These are phyloP conservation scores for Nanorana parkeri DNA, from an alignment of 2,113 vertebrate species.

Conservation along the genomic window DNA sequence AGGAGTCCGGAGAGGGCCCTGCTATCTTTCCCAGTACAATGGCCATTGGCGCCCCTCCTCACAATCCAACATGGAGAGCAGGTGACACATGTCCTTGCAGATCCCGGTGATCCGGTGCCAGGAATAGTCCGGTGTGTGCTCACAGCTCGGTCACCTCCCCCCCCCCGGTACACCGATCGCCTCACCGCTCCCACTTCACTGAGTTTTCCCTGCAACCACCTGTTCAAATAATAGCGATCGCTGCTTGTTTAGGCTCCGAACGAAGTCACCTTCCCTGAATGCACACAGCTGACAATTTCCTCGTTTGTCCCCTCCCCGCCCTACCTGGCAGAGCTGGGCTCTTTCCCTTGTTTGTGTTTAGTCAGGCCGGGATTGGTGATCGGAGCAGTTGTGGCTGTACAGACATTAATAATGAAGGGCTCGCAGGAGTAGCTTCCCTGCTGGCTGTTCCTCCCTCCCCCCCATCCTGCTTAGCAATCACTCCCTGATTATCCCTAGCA, in stretches of 20 bases:
- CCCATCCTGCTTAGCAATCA: slow-evolving; percentile 35
- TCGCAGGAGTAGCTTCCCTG: slow-evolving; percentile 24
- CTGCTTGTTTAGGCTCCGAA: not conserved
- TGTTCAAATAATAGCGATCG: not conserved
- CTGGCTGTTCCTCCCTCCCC: slow-evolving; percentile 16
- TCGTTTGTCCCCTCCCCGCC: slow-evolving; percentile 32
- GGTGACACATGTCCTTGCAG: slow-evolving; percentile 10
- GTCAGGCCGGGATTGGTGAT: slow-evolving; percentile 27
- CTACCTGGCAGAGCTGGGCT: not conserved
- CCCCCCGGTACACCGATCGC: not conserved
- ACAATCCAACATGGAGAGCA: slow-evolving; percentile 8
- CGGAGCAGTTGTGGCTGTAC: not conserved
- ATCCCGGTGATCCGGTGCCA: too few species aligned
- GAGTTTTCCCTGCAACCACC: slow-evolving; percentile 24
- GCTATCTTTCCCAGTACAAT: not conserved
- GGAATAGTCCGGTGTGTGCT: too few species aligned
- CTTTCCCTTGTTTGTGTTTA: slow-evolving; percentile 7
- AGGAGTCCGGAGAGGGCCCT: slow-evolving; percentile 16
- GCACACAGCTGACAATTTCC: slow-evolving; percentile 11
- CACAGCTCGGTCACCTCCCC: not conserved
- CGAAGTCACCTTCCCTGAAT: not conserved
- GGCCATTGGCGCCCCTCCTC: not conserved
- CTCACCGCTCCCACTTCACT: slow-evolving; percentile 17
- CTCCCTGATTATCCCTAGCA: slow-evolving; percentile 49
- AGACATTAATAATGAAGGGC: slow-evolving; percentile 16